Percentiles rank a stretch among this genome's conserved stretches.
These are phyloP conservation scores for Brachionus angularis DNA, from an alignment of 1,140 invertebrate species.

Conservation along the genomic window DNA sequence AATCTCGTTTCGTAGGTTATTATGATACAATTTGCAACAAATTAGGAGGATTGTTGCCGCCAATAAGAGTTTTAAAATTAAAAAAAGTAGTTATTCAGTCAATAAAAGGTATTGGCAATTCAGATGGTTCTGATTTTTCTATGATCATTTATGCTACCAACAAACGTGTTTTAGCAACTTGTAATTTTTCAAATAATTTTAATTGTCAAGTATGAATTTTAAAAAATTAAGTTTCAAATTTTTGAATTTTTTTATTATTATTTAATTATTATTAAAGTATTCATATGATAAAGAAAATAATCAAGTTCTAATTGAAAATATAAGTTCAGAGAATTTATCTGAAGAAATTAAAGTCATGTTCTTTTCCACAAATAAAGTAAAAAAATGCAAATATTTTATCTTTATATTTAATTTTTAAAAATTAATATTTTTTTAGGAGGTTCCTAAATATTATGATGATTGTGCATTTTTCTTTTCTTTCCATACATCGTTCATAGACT, in stretches of 20 bases:
- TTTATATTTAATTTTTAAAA: neutral
- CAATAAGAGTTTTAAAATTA: constrained; percentile 53
- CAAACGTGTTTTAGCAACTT: constrained; percentile 55
- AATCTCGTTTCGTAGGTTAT: constrained; percentile 63
- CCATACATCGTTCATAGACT: constrained; percentile 60
- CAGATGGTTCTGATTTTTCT: constrained; percentile 60
- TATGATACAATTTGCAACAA: constrained; percentile 60
- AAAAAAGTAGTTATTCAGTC: constrained; percentile 55
- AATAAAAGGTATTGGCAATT: constrained; percentile 58
- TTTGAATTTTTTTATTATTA: neutral
- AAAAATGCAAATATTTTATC: neutral
- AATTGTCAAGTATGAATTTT: constrained; percentile 57
- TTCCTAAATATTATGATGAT: constrained; percentile 62
- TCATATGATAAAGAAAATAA: constrained; percentile 52
- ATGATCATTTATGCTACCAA: constrained; percentile 43
- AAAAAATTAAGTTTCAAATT: neutral
- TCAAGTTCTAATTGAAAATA: constrained; percentile 50
- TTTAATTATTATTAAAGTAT: constrained; percentile 44
- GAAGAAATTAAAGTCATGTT: constrained; percentile 60
- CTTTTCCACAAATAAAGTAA: constrained; percentile 48
- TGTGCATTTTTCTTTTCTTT: constrained; percentile 64
- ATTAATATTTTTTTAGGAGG: constrained; percentile 48
- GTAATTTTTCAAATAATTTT: constrained; percentile 53
- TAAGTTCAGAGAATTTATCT: constrained; percentile 46
- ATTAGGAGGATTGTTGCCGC: constrained; percentile 55